phyloP scores from a whole-genome alignment of 1,140 invertebrate species.

The Anoplophora glabripennis region DNA sequence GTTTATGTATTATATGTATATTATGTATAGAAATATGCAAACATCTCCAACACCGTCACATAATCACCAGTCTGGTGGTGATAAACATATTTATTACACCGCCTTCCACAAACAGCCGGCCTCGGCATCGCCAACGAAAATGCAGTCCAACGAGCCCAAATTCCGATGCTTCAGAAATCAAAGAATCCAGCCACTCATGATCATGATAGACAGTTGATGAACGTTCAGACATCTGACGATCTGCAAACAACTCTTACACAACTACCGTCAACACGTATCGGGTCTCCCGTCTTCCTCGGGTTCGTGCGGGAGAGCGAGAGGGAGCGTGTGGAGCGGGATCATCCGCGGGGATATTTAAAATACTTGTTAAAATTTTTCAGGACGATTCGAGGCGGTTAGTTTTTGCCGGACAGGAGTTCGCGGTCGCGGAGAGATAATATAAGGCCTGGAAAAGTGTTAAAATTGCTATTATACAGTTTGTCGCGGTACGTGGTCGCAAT shows the following conservation, averaged over 20 bases:
- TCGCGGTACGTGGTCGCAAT: constrained; percentile 29
- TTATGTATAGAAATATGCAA: no score
- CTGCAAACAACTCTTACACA: constrained; percentile 6
- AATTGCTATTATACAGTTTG: constrained; percentile 37
- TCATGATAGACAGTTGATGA: constrained; percentile 43
- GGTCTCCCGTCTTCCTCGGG: neutral
- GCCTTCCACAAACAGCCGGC: no score
- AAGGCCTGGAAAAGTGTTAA: constrained; percentile 35
- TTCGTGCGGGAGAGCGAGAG: neutral
- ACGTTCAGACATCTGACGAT: constrained; percentile 38
- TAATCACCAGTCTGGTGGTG: no score
- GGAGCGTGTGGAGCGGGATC: no score
- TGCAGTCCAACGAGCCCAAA: constrained; percentile 30
- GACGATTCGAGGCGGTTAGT: constrained; percentile 16
- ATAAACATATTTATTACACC: no score
- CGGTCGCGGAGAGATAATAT: constrained; percentile 26
- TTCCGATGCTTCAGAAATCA: constrained; percentile 34
- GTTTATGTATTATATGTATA: no score
- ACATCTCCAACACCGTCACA: no score
- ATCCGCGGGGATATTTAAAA: neutral
- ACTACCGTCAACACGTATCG: neutral
- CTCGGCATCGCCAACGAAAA: constrained; percentile 7
- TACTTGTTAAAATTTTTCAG: constrained; percentile 20
- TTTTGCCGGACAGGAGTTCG: constrained; percentile 15
- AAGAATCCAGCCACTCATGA: constrained; percentile 40